Percentiles rank a stretch among this genome's conserved stretches.
Evolutionary conservation across 2,113 vertebrate species (phyloP).

Genomic region (Penelope pileata): DNA sequence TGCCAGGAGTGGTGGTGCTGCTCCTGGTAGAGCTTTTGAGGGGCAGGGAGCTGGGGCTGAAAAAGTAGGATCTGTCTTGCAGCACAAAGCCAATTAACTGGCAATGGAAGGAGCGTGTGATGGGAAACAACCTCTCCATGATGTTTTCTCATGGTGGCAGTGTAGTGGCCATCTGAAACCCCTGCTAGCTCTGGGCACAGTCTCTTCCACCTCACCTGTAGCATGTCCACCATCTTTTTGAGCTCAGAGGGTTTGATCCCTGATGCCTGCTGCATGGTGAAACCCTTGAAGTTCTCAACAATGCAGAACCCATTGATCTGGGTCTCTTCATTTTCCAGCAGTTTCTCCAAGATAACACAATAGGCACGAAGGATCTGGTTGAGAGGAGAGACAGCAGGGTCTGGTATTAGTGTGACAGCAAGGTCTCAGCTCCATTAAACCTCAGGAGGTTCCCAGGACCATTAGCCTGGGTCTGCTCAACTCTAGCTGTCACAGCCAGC

Average conservation of each 20-base stretch:
- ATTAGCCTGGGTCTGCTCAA: background rate
- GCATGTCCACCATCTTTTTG: conserved; percentile 99
- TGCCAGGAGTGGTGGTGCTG: background rate
- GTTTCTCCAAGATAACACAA: conserved; percentile 94
- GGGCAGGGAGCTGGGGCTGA: background rate
- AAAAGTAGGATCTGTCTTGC: background rate
- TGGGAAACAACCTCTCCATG: accelerated
- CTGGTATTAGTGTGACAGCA: background rate
- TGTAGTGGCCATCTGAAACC: background rate
- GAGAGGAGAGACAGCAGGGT: background rate
- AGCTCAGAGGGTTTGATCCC: conserved; percentile 92
- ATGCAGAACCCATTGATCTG: conserved; percentile 98
- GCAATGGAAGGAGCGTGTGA: background rate
- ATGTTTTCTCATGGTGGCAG: background rate
- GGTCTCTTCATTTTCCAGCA: conserved; percentile 96
- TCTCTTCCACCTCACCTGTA: conserved; percentile 84
- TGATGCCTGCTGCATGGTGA: conserved; percentile 96
- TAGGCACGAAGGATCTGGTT: conserved; percentile 92
- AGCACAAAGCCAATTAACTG: background rate
- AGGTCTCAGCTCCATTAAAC: background rate
- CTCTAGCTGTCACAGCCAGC: background rate
- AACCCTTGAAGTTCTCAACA: conserved; percentile 96
- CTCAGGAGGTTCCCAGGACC: background rate
- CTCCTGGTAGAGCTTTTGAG: background rate
- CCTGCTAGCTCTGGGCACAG: background rate